phyloP scores from a whole-genome alignment of 2,888 invertebrate species.

The Eledona agricola region DNA sequence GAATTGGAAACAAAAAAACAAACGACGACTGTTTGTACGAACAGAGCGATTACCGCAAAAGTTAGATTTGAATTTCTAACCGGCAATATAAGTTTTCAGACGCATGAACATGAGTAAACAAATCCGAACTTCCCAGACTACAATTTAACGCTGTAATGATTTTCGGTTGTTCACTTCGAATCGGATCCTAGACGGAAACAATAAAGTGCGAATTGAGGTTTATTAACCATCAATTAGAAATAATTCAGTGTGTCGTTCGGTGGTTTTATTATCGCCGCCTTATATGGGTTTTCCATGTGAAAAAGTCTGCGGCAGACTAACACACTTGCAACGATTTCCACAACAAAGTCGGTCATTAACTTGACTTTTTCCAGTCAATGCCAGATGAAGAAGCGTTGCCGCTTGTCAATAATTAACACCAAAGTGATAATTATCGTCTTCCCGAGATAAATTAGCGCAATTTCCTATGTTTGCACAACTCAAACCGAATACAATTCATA shows the following conservation, averaged over 20 bases:
- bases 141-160: background rate
- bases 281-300: no score
- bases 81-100: no score
- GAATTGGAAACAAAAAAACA: no score
- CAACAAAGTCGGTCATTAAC: conserved; percentile 23
- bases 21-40: no score
- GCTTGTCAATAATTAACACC: conserved; percentile 14
- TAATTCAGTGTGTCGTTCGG: conserved; percentile 7
- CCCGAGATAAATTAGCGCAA: conserved; percentile 14
- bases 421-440: conserved; percentile 10
- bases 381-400: conserved; percentile 2
- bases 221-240: conserved; percentile 23
- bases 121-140: no score
- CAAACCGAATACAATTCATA: conserved; percentile 1
- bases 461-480: conserved; percentile 9
- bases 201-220: conserved; percentile 23
- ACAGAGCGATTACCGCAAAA: no score
- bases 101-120: no score
- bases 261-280: conserved; percentile 20
- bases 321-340: conserved; percentile 12
- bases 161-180: background rate
- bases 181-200: conserved; percentile 6
- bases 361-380: conserved; percentile 9
- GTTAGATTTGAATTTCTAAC: no score
- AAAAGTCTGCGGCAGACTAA: conserved; percentile 1